These are phyloP conservation scores for Hesperophylax magnus DNA, from an alignment of 1,140 invertebrate species.

Conservation along the genomic window DNA sequence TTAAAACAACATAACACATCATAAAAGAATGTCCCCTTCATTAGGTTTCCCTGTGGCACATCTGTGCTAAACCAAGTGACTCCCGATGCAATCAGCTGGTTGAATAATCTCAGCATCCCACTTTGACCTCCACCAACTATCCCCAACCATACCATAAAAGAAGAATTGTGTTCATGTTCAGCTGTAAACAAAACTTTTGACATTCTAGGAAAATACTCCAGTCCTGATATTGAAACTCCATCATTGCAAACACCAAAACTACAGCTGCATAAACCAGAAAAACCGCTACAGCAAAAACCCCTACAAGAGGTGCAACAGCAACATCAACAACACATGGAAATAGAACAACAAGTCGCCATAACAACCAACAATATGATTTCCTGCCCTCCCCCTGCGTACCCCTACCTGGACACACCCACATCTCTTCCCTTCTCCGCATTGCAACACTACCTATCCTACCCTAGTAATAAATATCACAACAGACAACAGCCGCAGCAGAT, in stretches of 20 bases:
- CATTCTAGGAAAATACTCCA: too few relatives aligned
- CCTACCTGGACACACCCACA: constrained; percentile 32
- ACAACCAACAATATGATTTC: constrained; percentile 15
- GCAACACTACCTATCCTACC: constrained; percentile 49
- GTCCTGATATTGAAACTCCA: neutral
- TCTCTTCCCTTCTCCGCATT: constrained; percentile 42
- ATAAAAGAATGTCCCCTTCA: too few relatives aligned
- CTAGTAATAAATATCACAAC: constrained; percentile 36
- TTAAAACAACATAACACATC: too few relatives aligned
- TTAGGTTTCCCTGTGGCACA: too few relatives aligned
- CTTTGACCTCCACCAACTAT: too few relatives aligned
- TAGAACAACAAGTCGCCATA: neutral
- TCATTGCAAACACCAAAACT: too few relatives aligned
- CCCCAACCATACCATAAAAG: too few relatives aligned
- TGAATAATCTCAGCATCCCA: too few relatives aligned
- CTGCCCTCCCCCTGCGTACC: constrained; percentile 37
- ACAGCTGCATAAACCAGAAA: neutral
- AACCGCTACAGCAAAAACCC: neutral
- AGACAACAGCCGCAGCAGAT: constrained; percentile 14
- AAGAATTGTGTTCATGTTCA: too few relatives aligned
- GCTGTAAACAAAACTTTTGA: too few relatives aligned
- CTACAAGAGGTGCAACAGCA: neutral
- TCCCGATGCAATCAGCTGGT: too few relatives aligned
- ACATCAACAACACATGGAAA: neutral
- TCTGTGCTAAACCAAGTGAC: too few relatives aligned